These are phyloP conservation scores for Hydrozoanthus tunicans DNA, from an alignment of 64 coral and sea anemone genomes.

Conservation along the genomic window DNA sequence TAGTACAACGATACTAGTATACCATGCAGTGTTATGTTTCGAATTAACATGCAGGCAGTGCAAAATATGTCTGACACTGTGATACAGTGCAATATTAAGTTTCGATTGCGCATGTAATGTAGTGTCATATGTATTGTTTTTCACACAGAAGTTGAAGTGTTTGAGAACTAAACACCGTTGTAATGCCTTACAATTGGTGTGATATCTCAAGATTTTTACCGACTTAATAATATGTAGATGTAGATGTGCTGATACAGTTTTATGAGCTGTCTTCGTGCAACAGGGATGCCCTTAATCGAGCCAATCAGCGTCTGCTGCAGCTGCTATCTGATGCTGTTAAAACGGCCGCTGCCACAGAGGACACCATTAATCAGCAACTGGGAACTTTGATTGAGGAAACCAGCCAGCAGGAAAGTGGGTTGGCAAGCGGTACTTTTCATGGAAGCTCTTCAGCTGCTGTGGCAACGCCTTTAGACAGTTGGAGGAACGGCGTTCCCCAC, in stretches of 20 bases:
- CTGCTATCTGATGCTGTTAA: conserved; percentile 81
- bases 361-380: conserved; percentile 86
- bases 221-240: too few species aligned
- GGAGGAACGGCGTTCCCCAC: conserved; percentile 33
- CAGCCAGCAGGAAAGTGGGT: conserved; percentile 75
- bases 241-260: not conserved
- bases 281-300: conserved; percentile 66
- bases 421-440: conserved; percentile 50
- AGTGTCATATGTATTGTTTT: too few species aligned
- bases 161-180: too few species aligned
- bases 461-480: conserved; percentile 5
- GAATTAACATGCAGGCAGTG: too few species aligned
- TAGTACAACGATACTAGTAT: too few species aligned
- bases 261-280: not conserved
- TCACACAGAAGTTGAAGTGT: too few species aligned
- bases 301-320: conserved; percentile 74
- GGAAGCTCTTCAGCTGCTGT: conserved; percentile 46
- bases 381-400: conserved; percentile 88
- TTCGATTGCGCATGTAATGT: too few species aligned
- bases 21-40: too few species aligned
- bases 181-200: too few species aligned
- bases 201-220: too few species aligned
- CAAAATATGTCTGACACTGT: too few species aligned
- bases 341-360: conserved; percentile 77
- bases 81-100: too few species aligned